phyloP scores from a whole-genome alignment of 2,888 invertebrate genomes.

The Dione juno region DNA sequence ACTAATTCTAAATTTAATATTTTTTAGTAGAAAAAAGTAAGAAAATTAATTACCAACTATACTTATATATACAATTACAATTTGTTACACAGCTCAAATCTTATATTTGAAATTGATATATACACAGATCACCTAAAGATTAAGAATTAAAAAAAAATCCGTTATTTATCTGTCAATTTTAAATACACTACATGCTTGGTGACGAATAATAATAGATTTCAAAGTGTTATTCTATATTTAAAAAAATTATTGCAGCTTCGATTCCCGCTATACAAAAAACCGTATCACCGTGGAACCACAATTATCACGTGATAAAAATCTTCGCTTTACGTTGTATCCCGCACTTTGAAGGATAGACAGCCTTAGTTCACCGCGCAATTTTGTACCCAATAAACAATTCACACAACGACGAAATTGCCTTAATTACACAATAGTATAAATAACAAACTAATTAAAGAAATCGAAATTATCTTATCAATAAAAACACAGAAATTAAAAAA shows the following conservation, averaged over 20 bases:
- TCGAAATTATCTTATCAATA: background rate
- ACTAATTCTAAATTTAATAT: background rate
- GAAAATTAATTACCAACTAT: background rate
- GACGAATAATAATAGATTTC: too few relatives aligned
- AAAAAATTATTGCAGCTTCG: too few relatives aligned
- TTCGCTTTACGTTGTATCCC: too few relatives aligned
- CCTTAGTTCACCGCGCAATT: too few relatives aligned
- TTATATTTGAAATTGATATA: background rate
- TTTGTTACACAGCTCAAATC: background rate
- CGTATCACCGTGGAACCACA: background rate
- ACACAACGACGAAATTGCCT: background rate
- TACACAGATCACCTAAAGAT: too few relatives aligned
- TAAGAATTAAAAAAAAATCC: too few relatives aligned
- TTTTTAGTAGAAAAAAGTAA: background rate
- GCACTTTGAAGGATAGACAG: too few relatives aligned
- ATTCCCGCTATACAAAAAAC: too few relatives aligned
- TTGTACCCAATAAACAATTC: background rate
- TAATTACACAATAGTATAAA: background rate
- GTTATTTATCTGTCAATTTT: too few relatives aligned
- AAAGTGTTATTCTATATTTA: too few relatives aligned
- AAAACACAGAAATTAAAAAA: background rate
- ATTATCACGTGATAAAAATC: background rate
- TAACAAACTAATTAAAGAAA: background rate
- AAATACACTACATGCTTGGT: too few relatives aligned
- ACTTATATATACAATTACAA: background rate